Percentiles rank a stretch among this genome's conserved stretches.
Evolutionary conservation across 2,888 invertebrate species (phyloP).

Genomic region (Entomobrya multifasciata): DNA sequence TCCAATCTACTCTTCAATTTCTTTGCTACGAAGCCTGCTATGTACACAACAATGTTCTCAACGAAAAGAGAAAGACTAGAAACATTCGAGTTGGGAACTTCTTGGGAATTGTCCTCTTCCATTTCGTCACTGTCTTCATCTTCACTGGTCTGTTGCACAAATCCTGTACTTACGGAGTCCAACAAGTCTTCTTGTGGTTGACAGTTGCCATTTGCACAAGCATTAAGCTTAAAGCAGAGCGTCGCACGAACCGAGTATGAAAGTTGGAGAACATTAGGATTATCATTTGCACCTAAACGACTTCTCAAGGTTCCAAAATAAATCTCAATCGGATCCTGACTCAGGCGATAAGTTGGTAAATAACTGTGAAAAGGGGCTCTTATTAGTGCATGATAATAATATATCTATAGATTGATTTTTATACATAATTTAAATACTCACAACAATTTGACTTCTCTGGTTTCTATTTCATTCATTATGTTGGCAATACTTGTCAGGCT

Average conservation of each 20-base stretch:
- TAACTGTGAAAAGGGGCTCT: conserved; percentile 11
- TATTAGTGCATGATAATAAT: not conserved
- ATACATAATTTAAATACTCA: too few species aligned
- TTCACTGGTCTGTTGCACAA: not conserved
- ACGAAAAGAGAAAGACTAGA: not conserved
- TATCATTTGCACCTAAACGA: conserved; percentile 14
- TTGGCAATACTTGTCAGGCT: not conserved
- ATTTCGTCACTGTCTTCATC: not conserved
- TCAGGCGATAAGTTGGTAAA: conserved; percentile 17
- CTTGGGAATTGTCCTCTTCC: too few species aligned
- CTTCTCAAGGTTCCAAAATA: conserved; percentile 15
- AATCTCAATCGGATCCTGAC: conserved; percentile 28
- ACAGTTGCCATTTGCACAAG: not conserved
- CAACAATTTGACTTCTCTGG: not conserved
- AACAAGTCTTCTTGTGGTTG: not conserved
- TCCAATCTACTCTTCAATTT: not conserved
- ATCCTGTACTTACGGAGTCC: not conserved
- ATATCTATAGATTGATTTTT: not conserved
- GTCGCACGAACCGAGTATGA: not conserved
- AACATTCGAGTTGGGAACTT: too few species aligned
- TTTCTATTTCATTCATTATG: not conserved
- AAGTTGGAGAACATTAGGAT: conserved; percentile 10
- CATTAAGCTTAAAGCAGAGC: not conserved
- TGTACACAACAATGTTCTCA: too few species aligned
- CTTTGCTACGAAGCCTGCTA: conserved; percentile 5